A percentile compares a stretch with the other conserved stretches of the same genome.
phyloP scores from a whole-genome alignment of 1,140 invertebrate species.

The Caerostris darwini region DNA sequence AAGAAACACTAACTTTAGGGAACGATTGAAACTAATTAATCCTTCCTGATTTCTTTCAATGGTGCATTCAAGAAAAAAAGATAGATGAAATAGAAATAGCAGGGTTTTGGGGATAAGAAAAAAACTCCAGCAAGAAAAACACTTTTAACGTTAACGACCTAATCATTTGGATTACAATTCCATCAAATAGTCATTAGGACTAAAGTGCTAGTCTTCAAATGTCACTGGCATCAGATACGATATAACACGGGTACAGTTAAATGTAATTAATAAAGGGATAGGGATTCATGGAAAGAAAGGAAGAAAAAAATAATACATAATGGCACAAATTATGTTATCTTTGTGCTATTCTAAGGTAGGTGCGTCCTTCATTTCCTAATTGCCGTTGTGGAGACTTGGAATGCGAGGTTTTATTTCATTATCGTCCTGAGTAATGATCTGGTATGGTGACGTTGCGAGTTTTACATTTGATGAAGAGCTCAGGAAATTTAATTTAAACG shows the following conservation, averaged over 20 bases:
- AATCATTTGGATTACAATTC: conserved; percentile 77
- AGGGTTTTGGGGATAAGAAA: not conserved
- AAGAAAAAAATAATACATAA: conserved; percentile 41
- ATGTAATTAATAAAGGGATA: conserved; percentile 71
- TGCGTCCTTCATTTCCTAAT: conserved; percentile 52
- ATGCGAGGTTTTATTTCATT: conserved; percentile 52
- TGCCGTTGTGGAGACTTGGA: conserved; percentile 27
- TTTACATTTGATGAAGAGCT: conserved; percentile 19
- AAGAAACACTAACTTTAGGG: conserved; percentile 20
- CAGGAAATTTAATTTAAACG: conserved; percentile 31
- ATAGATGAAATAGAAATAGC: conserved; percentile 14
- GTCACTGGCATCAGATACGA: conserved; percentile 70
- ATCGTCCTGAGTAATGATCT: conserved; percentile 19
- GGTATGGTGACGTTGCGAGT: not conserved
- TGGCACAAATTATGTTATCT: conserved; percentile 77
- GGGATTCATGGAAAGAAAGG: not conserved
- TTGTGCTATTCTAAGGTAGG: conserved; percentile 34
- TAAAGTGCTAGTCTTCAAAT: conserved; percentile 70
- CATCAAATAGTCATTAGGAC: conserved; percentile 77
- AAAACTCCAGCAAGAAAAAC: conserved; percentile 36
- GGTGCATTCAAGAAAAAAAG: conserved; percentile 29
- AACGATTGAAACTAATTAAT: conserved; percentile 74
- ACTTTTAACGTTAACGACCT: conserved; percentile 71
- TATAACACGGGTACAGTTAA: conserved; percentile 53
- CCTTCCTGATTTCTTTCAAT: conserved; percentile 55